phyloP scores from a whole-genome alignment of 2,113 vertebrate genomes.

The Neodontobutis hainanensis region DNA sequence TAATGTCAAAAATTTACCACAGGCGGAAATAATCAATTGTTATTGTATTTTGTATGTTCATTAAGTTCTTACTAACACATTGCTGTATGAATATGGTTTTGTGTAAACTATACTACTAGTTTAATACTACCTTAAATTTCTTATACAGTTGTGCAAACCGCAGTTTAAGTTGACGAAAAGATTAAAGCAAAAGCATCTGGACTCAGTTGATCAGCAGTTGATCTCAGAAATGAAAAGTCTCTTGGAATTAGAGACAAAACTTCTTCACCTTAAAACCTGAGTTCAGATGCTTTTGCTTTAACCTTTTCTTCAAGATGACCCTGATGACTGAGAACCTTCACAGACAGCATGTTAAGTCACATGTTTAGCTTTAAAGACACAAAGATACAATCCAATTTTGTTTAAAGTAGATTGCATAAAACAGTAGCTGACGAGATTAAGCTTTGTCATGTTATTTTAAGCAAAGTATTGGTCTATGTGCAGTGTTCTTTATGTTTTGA shows the following conservation, averaged over 20 bases:
- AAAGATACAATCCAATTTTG: background rate
- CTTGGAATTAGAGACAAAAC: no score
- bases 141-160: background rate
- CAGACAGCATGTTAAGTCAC: no score
- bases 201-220: no score
- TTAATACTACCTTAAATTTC: background rate
- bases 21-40: constrained; percentile 5
- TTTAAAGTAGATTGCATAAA: constrained; percentile 1
- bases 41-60: constrained; percentile 9
- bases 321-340: no score
- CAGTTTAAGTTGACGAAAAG: background rate
- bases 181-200: no score
- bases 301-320: no score
- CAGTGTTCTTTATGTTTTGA: background rate
- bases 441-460: no score
- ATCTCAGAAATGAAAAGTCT: no score
- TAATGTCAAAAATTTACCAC: constrained; percentile 28
- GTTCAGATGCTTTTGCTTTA: no score
- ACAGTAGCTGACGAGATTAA: background rate
- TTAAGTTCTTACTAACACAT: constrained; percentile 12
- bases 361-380: background rate
- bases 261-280: no score
- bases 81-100: constrained; percentile 4
- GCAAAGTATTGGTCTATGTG: no score
- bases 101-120: background rate